phyloP scores from a whole-genome alignment of 2,113 vertebrate species.

The Pollachius pollachius region DNA sequence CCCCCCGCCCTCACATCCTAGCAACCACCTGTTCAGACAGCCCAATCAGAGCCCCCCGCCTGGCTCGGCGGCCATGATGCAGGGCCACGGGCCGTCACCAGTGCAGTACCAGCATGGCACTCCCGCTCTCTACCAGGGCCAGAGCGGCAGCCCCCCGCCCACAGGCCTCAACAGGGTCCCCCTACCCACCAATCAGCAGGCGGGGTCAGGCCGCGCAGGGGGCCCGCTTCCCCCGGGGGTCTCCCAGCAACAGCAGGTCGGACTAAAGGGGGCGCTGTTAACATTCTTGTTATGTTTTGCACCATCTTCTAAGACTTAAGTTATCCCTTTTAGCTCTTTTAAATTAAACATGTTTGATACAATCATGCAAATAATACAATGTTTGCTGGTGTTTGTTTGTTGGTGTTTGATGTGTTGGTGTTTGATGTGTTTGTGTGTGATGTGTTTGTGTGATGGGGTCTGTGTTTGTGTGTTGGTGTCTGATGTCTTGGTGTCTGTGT shows the following conservation, averaged over 20 bases:
- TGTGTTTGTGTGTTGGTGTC: no score
- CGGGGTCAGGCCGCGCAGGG: constrained; percentile 48
- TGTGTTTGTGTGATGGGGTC: no score
- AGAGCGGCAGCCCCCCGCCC: constrained; percentile 86
- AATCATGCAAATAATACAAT: no score
- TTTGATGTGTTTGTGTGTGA: no score
- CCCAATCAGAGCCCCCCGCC: constrained; percentile 92
- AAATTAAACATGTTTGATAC: no score
- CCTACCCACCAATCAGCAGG: constrained; percentile 80
- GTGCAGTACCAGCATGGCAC: constrained; percentile 85
- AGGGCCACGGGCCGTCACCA: constrained; percentile 80
- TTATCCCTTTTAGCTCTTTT: no score
- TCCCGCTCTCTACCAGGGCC: constrained; percentile 80
- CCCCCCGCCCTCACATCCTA: constrained; percentile 93
- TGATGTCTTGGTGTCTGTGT: neutral
- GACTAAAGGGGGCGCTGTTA: neutral
- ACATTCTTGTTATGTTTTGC: no score
- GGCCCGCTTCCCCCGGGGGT: constrained; percentile 63
- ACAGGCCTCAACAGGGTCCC: constrained; percentile 77
- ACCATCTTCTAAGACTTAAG: no score
- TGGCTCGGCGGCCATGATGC: constrained; percentile 82
- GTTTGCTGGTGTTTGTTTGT: neutral
- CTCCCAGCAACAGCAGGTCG: constrained; percentile 87
- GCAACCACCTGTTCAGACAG: constrained; percentile 95
- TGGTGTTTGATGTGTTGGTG: no score